These are phyloP conservation scores for Petrocephalus schoutedeni DNA, from an alignment of 2,797 vertebrate species.

Conservation along the genomic window DNA sequence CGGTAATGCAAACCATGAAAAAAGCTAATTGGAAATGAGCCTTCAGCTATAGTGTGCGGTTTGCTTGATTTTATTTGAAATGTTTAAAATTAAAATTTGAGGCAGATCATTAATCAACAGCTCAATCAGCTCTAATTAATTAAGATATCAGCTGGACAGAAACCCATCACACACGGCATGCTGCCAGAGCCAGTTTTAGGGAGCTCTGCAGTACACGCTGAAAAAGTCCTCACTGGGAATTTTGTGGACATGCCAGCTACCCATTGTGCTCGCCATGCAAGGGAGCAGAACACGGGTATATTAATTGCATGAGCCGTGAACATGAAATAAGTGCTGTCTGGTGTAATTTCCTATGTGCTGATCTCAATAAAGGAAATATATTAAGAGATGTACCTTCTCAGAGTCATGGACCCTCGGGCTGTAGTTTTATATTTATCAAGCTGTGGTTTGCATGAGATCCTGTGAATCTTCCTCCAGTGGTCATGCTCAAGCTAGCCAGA, in stretches of 20 bases:
- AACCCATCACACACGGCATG: neutral
- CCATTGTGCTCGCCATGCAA: neutral
- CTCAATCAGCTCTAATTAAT: conserved; percentile 12
- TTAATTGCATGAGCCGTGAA: conserved; percentile 4
- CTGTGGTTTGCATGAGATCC: neutral
- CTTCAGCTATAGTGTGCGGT: neutral
- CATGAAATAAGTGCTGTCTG: neutral
- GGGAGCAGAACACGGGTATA: neutral
- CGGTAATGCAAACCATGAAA: neutral
- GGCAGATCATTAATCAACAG: conserved; percentile 5
- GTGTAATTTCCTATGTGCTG: neutral
- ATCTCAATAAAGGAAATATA: neutral
- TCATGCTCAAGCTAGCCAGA: neutral
- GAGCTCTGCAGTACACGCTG: neutral
- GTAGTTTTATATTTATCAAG: neutral
- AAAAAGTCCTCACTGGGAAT: neutral
- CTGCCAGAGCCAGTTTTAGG: neutral
- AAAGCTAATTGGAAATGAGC: neutral
- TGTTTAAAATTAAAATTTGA: neutral
- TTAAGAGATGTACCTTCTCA: neutral
- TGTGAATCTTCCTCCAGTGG: neutral
- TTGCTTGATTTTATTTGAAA: neutral
- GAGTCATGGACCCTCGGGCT: neutral
- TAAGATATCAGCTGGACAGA: conserved; percentile 7
- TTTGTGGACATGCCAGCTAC: neutral